Percentiles rank a stretch among this genome's conserved stretches.
These are phyloP conservation scores for Sturmia bella DNA, from an alignment of 2,888 invertebrate genomes.

Conservation along the genomic window DNA sequence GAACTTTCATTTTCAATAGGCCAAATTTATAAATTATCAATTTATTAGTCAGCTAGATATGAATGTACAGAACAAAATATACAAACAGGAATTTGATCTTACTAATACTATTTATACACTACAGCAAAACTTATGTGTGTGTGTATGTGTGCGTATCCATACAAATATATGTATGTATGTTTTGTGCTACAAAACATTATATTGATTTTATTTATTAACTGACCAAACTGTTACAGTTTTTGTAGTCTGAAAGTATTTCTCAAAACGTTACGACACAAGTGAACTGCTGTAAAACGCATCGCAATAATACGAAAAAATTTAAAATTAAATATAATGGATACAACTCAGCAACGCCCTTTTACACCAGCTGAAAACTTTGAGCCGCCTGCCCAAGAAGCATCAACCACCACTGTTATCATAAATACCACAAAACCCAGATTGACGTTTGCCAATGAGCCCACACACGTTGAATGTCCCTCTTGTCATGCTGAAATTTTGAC, in stretches of 20 bases:
- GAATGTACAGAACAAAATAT: too few species aligned
- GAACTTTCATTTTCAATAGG: too few species aligned
- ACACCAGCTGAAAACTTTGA: slow-evolving; percentile 77
- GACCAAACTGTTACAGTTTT: background rate
- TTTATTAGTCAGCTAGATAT: too few species aligned
- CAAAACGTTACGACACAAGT: slow-evolving; percentile 5
- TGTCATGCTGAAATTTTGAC: too few species aligned
- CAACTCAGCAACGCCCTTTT: slow-evolving; percentile 76
- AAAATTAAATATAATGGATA: slow-evolving; percentile 44
- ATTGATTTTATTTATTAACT: slow-evolving; percentile 3
- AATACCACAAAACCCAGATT: slow-evolving; percentile 70
- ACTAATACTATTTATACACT: too few species aligned
- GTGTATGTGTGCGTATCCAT: background rate
- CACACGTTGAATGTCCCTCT: too few species aligned
- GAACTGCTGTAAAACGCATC: background rate
- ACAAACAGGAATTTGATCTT: too few species aligned
- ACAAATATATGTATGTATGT: too few species aligned
- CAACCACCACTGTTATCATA: slow-evolving; percentile 75
- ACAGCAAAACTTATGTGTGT: background rate
- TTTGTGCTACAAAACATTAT: background rate
- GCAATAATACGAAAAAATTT: background rate
- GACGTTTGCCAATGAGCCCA: too few species aligned
- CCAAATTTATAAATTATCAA: too few species aligned
- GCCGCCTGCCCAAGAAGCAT: slow-evolving; percentile 69
- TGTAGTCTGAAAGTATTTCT: slow-evolving; percentile 37